Evolutionary conservation across 2,113 vertebrate genomes (phyloP), one percentile per base, ranked within the genome.

Genomic region (Nycticorax nycticorax): DNA sequence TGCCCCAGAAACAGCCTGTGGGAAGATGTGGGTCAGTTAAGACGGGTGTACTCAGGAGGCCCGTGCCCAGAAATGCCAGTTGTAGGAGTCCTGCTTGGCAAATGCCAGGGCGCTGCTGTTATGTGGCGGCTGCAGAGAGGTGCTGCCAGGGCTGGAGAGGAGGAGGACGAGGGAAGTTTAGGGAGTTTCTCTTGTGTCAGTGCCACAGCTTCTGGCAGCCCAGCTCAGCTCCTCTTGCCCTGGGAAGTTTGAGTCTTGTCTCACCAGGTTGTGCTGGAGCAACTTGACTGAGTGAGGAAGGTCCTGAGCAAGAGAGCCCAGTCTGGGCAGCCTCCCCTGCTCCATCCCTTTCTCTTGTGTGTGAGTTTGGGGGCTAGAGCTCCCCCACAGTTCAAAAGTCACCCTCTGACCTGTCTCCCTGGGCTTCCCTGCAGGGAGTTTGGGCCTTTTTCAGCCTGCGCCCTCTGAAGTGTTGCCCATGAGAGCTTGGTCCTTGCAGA

Each of bases 11-110:
- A 74, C 79, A 72, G 78, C 66, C 22, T 8, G 59, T 64, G 80
- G 63, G 89, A 21, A 97, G 97, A 96, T 95, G 87, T 94, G 96
- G 92, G 96, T 94, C 95, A 95, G 91, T 97, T 96, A 96, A 91
- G 82, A 88, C 4, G 92, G 96, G 96, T 2, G 79, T 86, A 80
- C 67, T 37, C 57, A 9, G 66, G 37, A 84, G 74, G 85, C 68
- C 92, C 74, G 10, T 78, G 79, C 27, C 89, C 88, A 68, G 81
- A 91, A 86, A 63, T 55, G 41, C 56, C 91, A 82, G 56, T 20
- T 81, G 67, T 55, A 79, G 57, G 83, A 77, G 66, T 62, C 33
- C 19, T 56, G 64, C 74, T 88, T 76, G 89, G 82, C 73, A 85
- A 82, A 84, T 78, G 57, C 85, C 92, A 83, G 64, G 53, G 73